Conservation (phyloP, 2,797 vertebrate species). For the Sebastiscus tertius region DNA sequence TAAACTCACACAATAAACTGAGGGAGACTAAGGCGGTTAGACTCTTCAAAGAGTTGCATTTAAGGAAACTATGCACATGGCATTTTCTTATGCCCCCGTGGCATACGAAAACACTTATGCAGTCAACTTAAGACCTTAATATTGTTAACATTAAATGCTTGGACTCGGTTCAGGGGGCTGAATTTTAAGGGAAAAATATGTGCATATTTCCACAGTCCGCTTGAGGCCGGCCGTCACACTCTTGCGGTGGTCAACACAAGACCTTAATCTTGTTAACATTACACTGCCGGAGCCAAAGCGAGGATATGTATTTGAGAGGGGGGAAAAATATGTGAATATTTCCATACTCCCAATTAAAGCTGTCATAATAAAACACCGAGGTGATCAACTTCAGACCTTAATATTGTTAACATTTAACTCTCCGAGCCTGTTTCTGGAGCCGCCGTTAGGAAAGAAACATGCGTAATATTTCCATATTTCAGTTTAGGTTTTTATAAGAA, state of each 20-base stretch:
- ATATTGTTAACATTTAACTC: constrained; percentile 61
- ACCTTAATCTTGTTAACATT: constrained; percentile 66
- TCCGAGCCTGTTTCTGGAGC: constrained; percentile 22
- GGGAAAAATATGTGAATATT: constrained; percentile 51
- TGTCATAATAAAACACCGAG: constrained; percentile 73
- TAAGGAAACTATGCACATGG: constrained; percentile 51
- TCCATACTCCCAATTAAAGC: constrained; percentile 65
- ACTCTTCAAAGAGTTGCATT: constrained; percentile 44
- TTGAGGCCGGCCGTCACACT: constrained; percentile 25
- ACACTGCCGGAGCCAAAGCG: constrained; percentile 26
- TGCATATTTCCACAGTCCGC: constrained; percentile 54
- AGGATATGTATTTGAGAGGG: constrained; percentile 31
- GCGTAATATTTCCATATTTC: constrained; percentile 58
- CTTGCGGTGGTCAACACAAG: constrained; percentile 43
- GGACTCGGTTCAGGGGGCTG: constrained; percentile 33
- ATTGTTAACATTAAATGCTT: constrained; percentile 53
- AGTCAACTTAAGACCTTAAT: constrained; percentile 55
- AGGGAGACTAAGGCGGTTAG: constrained; percentile 20
- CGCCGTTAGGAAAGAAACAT: constrained; percentile 34
- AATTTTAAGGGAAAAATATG: constrained; percentile 44
- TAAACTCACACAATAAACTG: constrained; percentile 40
- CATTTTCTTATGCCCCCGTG: constrained; percentile 47
- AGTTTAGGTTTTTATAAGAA: constrained; percentile 46
- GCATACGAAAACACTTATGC: constrained; percentile 57
- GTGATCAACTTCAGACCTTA: constrained; percentile 63